Conservation (phyloP, 2,888 invertebrate genomes). For the Oscheius sp. region DNA sequence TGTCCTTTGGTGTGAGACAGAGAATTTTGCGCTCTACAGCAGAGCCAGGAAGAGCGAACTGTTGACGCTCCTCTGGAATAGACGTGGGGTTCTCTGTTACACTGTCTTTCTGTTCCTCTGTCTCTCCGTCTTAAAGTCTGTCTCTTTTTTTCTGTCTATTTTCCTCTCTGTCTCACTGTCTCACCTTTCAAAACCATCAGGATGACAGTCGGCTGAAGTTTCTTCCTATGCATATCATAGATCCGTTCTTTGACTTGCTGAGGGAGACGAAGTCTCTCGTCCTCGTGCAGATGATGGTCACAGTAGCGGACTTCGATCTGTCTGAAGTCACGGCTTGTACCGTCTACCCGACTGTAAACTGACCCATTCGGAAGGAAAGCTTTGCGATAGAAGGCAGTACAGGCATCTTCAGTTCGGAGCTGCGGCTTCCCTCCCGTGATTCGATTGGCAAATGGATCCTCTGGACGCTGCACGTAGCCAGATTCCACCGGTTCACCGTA, state of each 20-base stretch:
- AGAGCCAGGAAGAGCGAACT: slow-evolving; percentile 43
- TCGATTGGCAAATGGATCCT: slow-evolving; percentile 20
- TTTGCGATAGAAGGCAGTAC: slow-evolving; percentile 62
- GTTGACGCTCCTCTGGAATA: slow-evolving; percentile 43
- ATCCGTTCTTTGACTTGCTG: slow-evolving; percentile 46
- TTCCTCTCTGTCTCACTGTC: neutral
- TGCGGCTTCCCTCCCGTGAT: slow-evolving; percentile 32
- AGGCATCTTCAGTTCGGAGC: slow-evolving; percentile 39
- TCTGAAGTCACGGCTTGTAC: slow-evolving; percentile 36
- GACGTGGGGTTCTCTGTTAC: no score
- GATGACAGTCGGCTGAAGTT: slow-evolving; percentile 55
- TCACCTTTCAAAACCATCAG: slow-evolving; percentile 57
- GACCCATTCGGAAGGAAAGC: slow-evolving; percentile 55
- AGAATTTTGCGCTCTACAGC: slow-evolving; percentile 44
- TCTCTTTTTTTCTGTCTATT: no score
- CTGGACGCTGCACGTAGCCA: slow-evolving; percentile 8
- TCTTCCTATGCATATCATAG: slow-evolving; percentile 53
- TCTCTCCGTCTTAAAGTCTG: no score
- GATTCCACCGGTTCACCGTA: slow-evolving; percentile 24
- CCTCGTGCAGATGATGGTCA: slow-evolving; percentile 61
- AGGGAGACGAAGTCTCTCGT: slow-evolving; percentile 51
- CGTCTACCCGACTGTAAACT: neutral
- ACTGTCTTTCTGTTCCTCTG: no score
- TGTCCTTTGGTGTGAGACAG: slow-evolving; percentile 30
- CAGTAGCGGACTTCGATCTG: slow-evolving; percentile 62